Conservation (phyloP, 2,113 vertebrate species). For the Cebidichthys violaceus region DNA sequence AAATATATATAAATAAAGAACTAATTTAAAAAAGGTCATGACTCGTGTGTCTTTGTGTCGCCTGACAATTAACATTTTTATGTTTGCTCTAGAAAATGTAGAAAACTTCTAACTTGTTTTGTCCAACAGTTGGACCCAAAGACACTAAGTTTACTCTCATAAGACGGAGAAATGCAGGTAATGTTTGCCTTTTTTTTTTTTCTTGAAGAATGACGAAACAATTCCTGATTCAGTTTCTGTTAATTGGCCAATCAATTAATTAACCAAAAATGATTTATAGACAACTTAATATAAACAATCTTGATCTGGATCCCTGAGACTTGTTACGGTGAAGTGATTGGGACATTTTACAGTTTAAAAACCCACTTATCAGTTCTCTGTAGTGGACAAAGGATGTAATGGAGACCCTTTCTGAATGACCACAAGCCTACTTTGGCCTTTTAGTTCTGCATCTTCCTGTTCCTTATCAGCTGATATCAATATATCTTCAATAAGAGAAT, state of each 20-base stretch:
- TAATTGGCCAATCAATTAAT: neutral
- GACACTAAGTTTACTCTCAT: no score
- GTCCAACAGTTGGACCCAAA: no score
- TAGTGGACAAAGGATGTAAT: neutral
- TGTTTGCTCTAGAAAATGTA: no score
- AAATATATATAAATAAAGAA: slow-evolving; percentile 88
- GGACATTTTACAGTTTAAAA: no score
- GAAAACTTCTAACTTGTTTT: no score
- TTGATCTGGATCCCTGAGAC: no score
- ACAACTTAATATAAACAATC: no score
- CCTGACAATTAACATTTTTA: no score
- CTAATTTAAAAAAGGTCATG: slow-evolving; percentile 80
- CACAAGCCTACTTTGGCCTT: neutral
- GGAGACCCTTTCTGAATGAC: neutral
- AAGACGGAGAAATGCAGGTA: no score
- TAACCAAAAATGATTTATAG: no score
- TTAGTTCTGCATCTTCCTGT: neutral
- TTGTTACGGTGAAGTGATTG: no score
- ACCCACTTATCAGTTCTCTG: no score
- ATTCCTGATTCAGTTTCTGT: neutral
- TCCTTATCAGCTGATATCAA: neutral
- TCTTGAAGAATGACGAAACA: neutral
- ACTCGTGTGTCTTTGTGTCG: slow-evolving; percentile 42
- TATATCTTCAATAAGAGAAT: neutral
- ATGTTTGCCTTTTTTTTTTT: neutral